Evolutionary conservation across 2,113 vertebrate genomes (phyloP), one percentile per base, ranked within the genome.

Genomic region (Collichthys lucidus): DNA sequence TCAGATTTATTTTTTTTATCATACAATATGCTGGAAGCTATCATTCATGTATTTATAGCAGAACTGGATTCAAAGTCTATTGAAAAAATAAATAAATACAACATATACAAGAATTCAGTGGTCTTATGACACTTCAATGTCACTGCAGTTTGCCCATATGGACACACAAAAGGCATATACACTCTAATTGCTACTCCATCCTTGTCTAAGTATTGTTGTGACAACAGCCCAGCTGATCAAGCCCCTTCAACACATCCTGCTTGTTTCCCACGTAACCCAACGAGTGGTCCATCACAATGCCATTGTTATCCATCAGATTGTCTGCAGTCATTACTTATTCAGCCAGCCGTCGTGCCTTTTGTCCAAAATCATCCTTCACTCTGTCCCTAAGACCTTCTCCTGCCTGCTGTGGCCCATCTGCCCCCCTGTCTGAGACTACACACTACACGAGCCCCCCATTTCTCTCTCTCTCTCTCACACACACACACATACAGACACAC

Each of bases 261-360:
- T 79, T 73, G 80, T 89, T 92, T 94, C 89, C 87, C 91, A 91
- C 85, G 68, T 75, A 81, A 66, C 79, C 70, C 70, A 62, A 62
- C 35, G 80, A 87, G 85, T 82, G 79, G 64, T 89, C 91, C 74
- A 61, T 85, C 86, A 93, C 91, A 94, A 92, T 92, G 90, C 89
- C 86, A 93, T 94, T 95, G 92, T 94, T 93, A 89, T 91, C 91
- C 78, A 73, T 92, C 87, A 80, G 90, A 94, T 90, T 94, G 90
- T 92, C 82, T 85, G 72, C 85, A 59, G 72, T 88, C 91, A 93
- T 94, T 88, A 88, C 80, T 91, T 88, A 93, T 93, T 94, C 93
- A 94, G 82, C 74, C 82, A 83, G 85, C 85, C 87, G 49, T 70
- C 79, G 1, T 80, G 83, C 85, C 94, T 95, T 95, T 95, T 95